Conservation (phyloP, 2,888 invertebrate genomes). For the Periphyllus acericola region DNA sequence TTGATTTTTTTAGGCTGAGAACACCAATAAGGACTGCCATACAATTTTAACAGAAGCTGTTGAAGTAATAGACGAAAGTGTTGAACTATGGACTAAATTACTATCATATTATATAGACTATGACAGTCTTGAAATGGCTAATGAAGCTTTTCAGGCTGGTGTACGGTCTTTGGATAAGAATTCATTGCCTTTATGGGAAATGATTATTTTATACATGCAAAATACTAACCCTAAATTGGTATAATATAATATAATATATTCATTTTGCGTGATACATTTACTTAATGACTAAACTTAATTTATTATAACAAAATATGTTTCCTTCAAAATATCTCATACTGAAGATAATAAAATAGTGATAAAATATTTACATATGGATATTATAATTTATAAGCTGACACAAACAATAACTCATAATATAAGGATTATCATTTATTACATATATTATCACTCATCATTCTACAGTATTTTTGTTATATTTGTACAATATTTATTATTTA, state of each 20-base stretch:
- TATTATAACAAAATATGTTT: too few species aligned
- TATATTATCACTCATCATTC: too few species aligned
- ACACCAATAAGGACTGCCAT: slow-evolving; percentile 27
- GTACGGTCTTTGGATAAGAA: slow-evolving; percentile 6
- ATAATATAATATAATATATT: not conserved
- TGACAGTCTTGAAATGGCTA: slow-evolving; percentile 42
- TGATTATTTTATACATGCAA: slow-evolving; percentile 45
- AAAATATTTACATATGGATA: too few species aligned
- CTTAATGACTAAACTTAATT: not conserved
- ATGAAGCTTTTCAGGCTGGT: slow-evolving; percentile 45
- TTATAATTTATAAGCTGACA: too few species aligned
- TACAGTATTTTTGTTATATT: too few species aligned
- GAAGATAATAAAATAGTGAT: too few species aligned
- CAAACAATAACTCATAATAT: too few species aligned
- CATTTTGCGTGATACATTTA: not conserved
- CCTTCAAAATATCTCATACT: too few species aligned
- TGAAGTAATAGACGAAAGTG: slow-evolving; percentile 6
- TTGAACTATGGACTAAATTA: slow-evolving; percentile 45
- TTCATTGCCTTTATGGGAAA: slow-evolving; percentile 43
- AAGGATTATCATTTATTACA: too few species aligned
- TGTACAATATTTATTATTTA: too few species aligned
- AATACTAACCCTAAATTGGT: slow-evolving; percentile 55
- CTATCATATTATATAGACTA: slow-evolving; percentile 6
- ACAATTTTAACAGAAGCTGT: slow-evolving; percentile 20
- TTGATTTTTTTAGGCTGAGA: slow-evolving; percentile 31